Conservation (phyloP, 1,140 invertebrate genomes). For the Drosophila yakuba region DNA sequence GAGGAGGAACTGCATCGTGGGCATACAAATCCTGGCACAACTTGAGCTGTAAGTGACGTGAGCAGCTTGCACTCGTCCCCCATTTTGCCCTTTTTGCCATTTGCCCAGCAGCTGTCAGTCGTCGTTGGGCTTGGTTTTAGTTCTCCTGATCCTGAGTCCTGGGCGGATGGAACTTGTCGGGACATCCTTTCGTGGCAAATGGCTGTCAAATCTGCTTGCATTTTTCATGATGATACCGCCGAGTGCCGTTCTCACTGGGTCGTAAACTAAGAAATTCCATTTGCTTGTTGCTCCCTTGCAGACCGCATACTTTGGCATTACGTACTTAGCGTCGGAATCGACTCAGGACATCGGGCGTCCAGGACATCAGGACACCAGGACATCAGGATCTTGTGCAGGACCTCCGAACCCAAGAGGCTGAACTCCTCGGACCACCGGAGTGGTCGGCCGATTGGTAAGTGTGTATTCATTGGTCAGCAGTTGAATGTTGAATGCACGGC, state of each 20-base stretch:
- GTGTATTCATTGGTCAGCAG: slow-evolving; percentile 36
- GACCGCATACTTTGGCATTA: slow-evolving; percentile 52
- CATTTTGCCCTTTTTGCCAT: background rate
- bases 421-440: slow-evolving; percentile 6
- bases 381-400: background rate
- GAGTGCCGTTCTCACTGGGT: background rate
- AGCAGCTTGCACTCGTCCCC: slow-evolving; percentile 23
- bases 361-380: background rate
- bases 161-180: background rate
- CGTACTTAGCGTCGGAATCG: slow-evolving; percentile 35
- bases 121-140: background rate
- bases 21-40: slow-evolving; percentile 39
- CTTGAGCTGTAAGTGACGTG: slow-evolving; percentile 53
- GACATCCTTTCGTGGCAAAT: slow-evolving; percentile 19
- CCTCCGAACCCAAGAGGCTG: background rate
- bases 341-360: background rate
- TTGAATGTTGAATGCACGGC: background rate
- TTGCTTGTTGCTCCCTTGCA: slow-evolving; percentile 37
- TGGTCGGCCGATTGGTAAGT: slow-evolving; percentile 34
- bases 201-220: slow-evolving; percentile 33
- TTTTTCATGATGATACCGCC: slow-evolving; percentile 25
- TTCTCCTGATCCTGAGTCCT: background rate
- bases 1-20: slow-evolving; percentile 19
- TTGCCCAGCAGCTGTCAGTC: slow-evolving; percentile 22
- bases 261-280: slow-evolving; percentile 17